phyloP scores from a whole-genome alignment of 2,888 invertebrate genomes.

The Coleophora flavipennella region DNA sequence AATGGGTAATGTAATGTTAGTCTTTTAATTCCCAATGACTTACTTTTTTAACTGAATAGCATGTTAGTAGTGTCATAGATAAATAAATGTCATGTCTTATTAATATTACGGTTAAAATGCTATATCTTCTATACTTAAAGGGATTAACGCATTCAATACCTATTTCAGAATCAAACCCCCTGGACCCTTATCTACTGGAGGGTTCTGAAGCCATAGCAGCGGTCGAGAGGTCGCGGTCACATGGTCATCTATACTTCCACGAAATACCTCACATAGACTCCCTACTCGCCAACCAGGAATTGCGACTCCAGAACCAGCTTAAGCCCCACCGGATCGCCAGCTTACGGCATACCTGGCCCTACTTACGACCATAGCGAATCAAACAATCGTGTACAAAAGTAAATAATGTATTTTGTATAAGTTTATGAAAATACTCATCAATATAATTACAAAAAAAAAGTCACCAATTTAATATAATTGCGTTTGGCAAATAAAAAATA shows the following conservation, averaged over 20 bases:
- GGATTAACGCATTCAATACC: neutral
- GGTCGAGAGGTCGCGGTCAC: constrained; percentile 64
- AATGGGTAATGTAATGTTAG: no score
- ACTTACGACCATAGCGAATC: constrained; percentile 51
- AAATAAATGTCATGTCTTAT: no score
- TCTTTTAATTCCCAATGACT: no score
- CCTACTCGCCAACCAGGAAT: constrained; percentile 73
- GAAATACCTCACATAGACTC: constrained; percentile 77
- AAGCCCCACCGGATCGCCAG: constrained; percentile 74
- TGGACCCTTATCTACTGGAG: constrained; percentile 74
- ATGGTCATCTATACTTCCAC: constrained; percentile 74
- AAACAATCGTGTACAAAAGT: constrained; percentile 10
- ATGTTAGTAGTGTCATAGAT: no score
- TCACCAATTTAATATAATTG: constrained; percentile 14
- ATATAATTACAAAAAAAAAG: constrained; percentile 10
- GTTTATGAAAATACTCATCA: constrained; percentile 17
- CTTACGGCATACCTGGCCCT: constrained; percentile 74
- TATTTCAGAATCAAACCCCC: constrained; percentile 27
- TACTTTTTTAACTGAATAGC: no score
- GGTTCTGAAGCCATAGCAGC: constrained; percentile 73
- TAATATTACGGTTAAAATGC: no score
- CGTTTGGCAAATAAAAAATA: constrained; percentile 15
- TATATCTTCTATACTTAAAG: no score
- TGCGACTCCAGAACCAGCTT: constrained; percentile 72
- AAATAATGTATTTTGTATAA: constrained; percentile 8